These are phyloP conservation scores for Drosophila kohkoa DNA, from an alignment of 1,140 invertebrate species.

Conservation along the genomic window DNA sequence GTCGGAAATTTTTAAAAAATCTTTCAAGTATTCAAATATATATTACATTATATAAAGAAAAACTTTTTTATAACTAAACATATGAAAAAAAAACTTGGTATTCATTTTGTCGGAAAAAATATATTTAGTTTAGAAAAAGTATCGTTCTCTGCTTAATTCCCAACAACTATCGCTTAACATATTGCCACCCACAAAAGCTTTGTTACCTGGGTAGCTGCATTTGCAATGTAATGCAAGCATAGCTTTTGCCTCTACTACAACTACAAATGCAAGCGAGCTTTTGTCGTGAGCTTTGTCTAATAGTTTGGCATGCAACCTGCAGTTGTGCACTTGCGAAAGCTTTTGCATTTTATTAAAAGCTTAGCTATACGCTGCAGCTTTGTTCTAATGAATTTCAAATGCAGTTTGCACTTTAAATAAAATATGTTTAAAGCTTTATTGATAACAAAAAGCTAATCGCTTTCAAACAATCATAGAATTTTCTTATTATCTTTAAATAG, in stretches of 20 bases:
- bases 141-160: too few relatives aligned
- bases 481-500: too few relatives aligned
- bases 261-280: conserved; percentile 41
- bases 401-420: conserved; percentile 18
- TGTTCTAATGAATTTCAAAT: conserved; percentile 37
- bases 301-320: conserved; percentile 42
- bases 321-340: conserved; percentile 18
- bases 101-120: too few relatives aligned
- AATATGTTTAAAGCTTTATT: conserved; percentile 4
- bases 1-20: too few relatives aligned
- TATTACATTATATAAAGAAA: too few relatives aligned
- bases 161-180: too few relatives aligned
- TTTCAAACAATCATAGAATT: not conserved
- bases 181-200: too few relatives aligned
- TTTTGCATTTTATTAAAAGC: not conserved
- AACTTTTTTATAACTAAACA: too few relatives aligned
- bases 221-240: not conserved
- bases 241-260: conserved; percentile 12
- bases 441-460: not conserved
- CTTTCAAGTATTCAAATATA: too few relatives aligned
- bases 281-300: conserved; percentile 15
- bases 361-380: conserved; percentile 31
- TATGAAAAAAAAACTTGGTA: too few relatives aligned
- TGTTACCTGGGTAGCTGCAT: conserved; percentile 6
- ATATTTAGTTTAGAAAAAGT: too few relatives aligned